Base-by-base conservation (phyloP, 2,113 vertebrate species). In the Brachyhypopomus gauderio region DNA sequence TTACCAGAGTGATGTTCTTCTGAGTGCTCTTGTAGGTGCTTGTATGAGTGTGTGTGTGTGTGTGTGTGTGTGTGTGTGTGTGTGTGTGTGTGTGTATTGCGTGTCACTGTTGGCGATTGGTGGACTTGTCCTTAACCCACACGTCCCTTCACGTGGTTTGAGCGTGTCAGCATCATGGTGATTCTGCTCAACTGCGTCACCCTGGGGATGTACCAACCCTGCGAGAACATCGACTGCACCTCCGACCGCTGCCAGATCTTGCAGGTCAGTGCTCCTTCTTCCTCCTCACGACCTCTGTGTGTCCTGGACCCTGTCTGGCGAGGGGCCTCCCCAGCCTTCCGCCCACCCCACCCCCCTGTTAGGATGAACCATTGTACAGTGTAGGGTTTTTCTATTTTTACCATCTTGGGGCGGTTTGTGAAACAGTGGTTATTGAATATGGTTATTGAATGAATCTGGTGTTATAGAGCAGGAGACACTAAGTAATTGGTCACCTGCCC, bases 171-270 rank as follows among this genome's bases (percentile, higher is more conserved):
- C 91, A 99, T 99, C 95, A 94, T 99, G 95, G 96, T 99, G 87
- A 99, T 99, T 90, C 92, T 99, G 85, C 93, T 99, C 75, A 99
- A 99, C 92, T 99, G 97, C 9, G 96, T 99, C 86, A 99, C 97
- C 1, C 91, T 99, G 86, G 97, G 97, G 87, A 99, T 99, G 97
- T 99, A 98, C 94, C 97, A 98, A 84, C 97, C 97, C 0, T 99
- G 97, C 45, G 96, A 99, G 81, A 98, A 99, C 93, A 97, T 99
- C 92, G 96, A 98, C 91, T 99, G 97, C 88, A 95, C 97, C 80
- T 96, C 96, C 0, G 96, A 98, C 88, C 96, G 97, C 89, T 99
- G 97, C 93, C 96, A 98, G 91, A 95, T 99, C 83, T 94, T 99
- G 83, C 97, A 99, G 96, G 97, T 98, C 92, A 93, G 86, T 76